A percentile compares a stretch with the other conserved stretches of the same genome.
Evolutionary conservation across 1,140 invertebrate species (phyloP).

Genomic region (Drosophila bocki): DNA sequence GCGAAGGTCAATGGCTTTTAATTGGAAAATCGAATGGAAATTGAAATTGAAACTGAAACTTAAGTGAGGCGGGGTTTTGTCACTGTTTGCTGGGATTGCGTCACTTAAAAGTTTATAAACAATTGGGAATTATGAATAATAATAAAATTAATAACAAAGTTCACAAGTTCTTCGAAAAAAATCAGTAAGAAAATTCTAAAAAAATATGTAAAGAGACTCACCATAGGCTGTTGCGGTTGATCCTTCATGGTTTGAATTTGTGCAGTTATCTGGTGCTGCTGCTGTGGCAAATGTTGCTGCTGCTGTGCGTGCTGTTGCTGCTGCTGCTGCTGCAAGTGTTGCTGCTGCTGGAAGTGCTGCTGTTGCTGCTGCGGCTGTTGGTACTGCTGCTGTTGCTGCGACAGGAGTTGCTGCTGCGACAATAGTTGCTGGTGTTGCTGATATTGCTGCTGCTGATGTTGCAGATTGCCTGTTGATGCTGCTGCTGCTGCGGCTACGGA

Average conservation of each 20-base stretch:
- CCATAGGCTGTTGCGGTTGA: constrained; percentile 85
- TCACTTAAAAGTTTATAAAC: background rate
- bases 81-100: background rate
- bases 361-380: constrained; percentile 68
- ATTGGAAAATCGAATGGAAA: constrained; percentile 33
- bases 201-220: constrained; percentile 30
- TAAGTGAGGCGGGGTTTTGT: background rate
- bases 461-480: constrained; percentile 42
- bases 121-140: background rate
- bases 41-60: constrained; percentile 28
- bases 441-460: constrained; percentile 60
- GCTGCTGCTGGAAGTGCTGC: constrained; percentile 63
- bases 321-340: constrained; percentile 63
- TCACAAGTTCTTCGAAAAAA: background rate
- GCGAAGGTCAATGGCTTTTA: constrained; percentile 71
- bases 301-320: constrained; percentile 63
- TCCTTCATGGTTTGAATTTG: constrained; percentile 85
- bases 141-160: too few species aligned
- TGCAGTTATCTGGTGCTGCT: constrained; percentile 84
- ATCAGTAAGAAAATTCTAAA: background rate
- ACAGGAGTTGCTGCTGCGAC: constrained; percentile 56
- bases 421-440: constrained; percentile 62
- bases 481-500: constrained; percentile 42
- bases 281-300: constrained; percentile 79
- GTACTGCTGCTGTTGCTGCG: constrained; percentile 55